Evolutionary conservation across 2,113 vertebrate species (phyloP).

Genomic region (Menura novaehollandiae): DNA sequence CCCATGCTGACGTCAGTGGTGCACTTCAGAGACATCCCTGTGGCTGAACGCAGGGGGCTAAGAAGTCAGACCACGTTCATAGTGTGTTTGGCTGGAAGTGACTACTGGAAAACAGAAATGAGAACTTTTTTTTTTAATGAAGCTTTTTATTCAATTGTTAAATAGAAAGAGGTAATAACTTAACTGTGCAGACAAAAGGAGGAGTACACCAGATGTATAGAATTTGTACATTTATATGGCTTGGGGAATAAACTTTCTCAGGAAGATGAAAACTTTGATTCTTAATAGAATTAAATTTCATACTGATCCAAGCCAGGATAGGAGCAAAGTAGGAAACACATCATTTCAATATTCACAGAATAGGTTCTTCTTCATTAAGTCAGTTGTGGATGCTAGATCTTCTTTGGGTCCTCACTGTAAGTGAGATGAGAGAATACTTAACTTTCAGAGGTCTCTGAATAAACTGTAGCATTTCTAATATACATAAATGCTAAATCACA

Average conservation of each 20-base stretch:
- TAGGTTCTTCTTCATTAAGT: background rate
- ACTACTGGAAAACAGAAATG: background rate
- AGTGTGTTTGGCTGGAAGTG: background rate
- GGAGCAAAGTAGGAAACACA: background rate
- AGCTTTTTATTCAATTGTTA: slow-evolving; percentile 54
- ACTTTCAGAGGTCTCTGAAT: background rate
- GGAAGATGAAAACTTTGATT: slow-evolving; percentile 18
- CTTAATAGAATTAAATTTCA: slow-evolving; percentile 31
- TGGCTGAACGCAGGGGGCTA: background rate
- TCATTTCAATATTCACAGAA: slow-evolving; percentile 39
- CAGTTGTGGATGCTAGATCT: background rate
- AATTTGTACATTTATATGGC: background rate
- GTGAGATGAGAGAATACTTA: background rate
- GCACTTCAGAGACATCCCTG: background rate
- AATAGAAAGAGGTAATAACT: slow-evolving; percentile 62
- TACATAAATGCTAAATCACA: background rate
- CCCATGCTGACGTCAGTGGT: too few relatives aligned
- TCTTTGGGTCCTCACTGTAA: slow-evolving; percentile 20
- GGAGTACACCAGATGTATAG: background rate
- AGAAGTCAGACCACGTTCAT: background rate
- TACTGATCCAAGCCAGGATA: slow-evolving; percentile 22
- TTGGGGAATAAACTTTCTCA: background rate
- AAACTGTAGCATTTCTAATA: background rate
- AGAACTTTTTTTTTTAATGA: background rate
- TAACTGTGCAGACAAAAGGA: slow-evolving; percentile 25